These are phyloP conservation scores for Numenius phaeopus DNA, from an alignment of 2,797 vertebrate species.

Conservation along the genomic window DNA sequence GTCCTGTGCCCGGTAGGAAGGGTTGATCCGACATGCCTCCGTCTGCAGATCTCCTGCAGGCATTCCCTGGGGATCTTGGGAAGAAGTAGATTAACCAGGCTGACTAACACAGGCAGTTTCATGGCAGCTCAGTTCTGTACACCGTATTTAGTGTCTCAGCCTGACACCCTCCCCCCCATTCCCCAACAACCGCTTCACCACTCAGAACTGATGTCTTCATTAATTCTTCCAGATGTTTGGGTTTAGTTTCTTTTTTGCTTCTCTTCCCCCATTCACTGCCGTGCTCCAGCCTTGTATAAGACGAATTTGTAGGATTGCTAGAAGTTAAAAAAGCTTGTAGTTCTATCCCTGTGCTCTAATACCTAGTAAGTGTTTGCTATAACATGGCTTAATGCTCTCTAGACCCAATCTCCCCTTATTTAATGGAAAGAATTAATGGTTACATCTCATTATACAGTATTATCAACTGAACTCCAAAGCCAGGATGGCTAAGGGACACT, in stretches of 20 bases:
- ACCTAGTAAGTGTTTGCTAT: neutral
- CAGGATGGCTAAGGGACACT: neutral
- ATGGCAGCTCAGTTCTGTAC: neutral
- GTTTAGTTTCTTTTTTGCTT: neutral
- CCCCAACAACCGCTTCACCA: neutral
- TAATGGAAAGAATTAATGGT: neutral
- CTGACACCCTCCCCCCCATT: neutral
- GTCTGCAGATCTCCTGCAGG: neutral
- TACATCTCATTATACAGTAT: neutral
- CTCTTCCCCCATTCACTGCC: neutral
- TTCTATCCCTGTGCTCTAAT: neutral
- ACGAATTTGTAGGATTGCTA: neutral
- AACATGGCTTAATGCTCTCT: neutral
- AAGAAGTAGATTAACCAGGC: neutral
- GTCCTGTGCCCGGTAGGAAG: neutral
- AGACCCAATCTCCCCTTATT: neutral
- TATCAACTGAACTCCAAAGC: neutral
- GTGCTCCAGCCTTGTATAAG: neutral
- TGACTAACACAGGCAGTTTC: neutral
- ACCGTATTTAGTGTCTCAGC: neutral
- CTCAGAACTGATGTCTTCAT: neutral
- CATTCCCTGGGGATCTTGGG: neutral
- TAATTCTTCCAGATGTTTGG: neutral
- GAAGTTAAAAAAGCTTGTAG: neutral
- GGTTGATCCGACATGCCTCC: neutral